Evolutionary conservation across 2,797 vertebrate genomes (phyloP).

Genomic region (Limosa lapponica): DNA sequence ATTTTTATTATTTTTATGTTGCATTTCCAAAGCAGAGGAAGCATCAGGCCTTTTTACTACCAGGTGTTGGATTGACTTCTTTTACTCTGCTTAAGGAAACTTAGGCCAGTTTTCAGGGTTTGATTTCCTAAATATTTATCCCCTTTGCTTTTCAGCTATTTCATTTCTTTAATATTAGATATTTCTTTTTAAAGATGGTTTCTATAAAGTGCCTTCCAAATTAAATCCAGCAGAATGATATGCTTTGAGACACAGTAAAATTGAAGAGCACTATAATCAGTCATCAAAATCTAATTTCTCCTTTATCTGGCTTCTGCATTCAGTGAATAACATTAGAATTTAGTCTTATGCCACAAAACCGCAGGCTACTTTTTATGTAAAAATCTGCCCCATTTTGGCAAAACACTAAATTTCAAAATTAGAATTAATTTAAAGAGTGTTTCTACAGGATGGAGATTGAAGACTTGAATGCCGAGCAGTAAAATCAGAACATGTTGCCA

Average conservation of each 20-base stretch:
- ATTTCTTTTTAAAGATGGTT: background rate
- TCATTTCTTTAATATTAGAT: background rate
- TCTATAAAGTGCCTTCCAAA: background rate
- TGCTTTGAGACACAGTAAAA: background rate
- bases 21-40: slow-evolving; percentile 46
- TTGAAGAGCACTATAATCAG: background rate
- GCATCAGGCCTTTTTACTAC: background rate
- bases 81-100: background rate
- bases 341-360: background rate
- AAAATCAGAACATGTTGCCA: background rate
- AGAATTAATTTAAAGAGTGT: background rate
- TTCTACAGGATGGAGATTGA: background rate
- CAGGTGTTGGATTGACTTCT: background rate
- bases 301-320: background rate
- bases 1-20: background rate
- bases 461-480: background rate
- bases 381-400: background rate
- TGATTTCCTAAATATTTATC: background rate
- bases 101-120: background rate
- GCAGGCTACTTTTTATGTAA: background rate
- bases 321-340: background rate
- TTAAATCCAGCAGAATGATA: background rate
- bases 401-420: background rate
- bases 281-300: background rate
- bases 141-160: background rate